Evolutionary conservation across 2,113 vertebrate species (phyloP), one percentile per base, ranked within the genome.

Genomic region (Formicarius rufipectus): DNA sequence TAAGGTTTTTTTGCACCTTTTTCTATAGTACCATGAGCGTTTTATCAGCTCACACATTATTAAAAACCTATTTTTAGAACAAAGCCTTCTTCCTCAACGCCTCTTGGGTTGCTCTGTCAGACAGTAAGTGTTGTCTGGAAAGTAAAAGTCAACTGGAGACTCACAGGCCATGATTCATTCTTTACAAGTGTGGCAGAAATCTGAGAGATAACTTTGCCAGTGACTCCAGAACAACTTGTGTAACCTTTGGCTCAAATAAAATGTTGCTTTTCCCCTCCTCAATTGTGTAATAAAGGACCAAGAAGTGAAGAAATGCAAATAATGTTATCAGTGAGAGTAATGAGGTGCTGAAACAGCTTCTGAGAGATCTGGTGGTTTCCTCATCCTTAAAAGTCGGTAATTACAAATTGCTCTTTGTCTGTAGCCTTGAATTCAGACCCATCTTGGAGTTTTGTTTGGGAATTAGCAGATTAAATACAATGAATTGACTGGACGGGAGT

Each of bases 281-380:
- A 53, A 0, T 50, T 87, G 87, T 77, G 82, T 79, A 91, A 94
- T 93, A 88, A 73, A 77, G 68, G 52, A 73, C 59, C 59, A 47
- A 87, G 64, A 77, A 91, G 47, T 42, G 74, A 91, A 63, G 82
- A 93, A 95, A 62, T 59, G 35, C 72, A 96, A 94, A 96, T 89
- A 84, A n/a, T n/a, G 55, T 83, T 91, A 77, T 63, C 67, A 12
- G 45, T 45, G 69, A 60, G 10, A 89, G 49, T 59, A 33, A 14
- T 9, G 45, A 72, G 68, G 39, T 39, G 42, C 63, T 77, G 59
- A 80, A 85, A 44, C 21, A 40, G 44, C 42, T 76, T 76, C 49
- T 83, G 91, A 58, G 87, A 44, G 35, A 39, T 67, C 28, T 53
- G 39, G 8, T 33, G 15, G 4, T 74, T 77, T 72, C 62, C 76